Evolutionary conservation across 2,113 vertebrate species (phyloP), one percentile per base, ranked within the genome.

Genomic region (Thalassoma bifasciatum): DNA sequence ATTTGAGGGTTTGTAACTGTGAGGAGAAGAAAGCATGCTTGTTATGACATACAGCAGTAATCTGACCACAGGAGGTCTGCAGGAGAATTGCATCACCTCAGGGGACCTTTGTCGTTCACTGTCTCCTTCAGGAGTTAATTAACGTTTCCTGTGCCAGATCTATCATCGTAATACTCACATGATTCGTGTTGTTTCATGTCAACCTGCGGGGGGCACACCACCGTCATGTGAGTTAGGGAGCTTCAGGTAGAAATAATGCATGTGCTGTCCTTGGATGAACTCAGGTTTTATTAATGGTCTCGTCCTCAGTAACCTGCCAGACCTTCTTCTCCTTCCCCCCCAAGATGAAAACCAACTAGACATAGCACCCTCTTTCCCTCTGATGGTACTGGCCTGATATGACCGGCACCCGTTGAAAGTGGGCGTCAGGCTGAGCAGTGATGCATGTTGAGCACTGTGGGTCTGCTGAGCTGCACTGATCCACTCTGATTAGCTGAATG

Each of bases 101-200:
- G 61, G 68, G 19, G 21, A 64, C 24, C 34, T 46, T 36, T 83
- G 67, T 40, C 57, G 66, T 76, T 86, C 50, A 46, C 22, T 6
- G 7, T 47, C 52, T 75, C 53, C 40, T 73, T 47, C 8, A 38
- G 61, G 50, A 23, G 53, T 71, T 52, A 50, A 74, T 77, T 68
- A 75, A 65, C 56, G 74, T 81, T 77, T 75, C 54, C 53, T 53
- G 7, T 30, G 47, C 61, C 53, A 24, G 17, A 23, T 76, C 16
- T 72, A 37, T 67, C 50, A 23, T 53, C 37, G 24, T 62, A 50
- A 58, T 44, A 44, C 51, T 68, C 36, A 50, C 14, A 52, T 54
- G 19, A 44, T 9, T 64, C 24, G 14, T 24, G 0, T 37, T 52
- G 0, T 52, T 52, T 74, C 51, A 46, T 60, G 70, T 52, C 21